Evolutionary conservation across 2,888 invertebrate species (phyloP).

Genomic region (Galeruca laticollis): DNA sequence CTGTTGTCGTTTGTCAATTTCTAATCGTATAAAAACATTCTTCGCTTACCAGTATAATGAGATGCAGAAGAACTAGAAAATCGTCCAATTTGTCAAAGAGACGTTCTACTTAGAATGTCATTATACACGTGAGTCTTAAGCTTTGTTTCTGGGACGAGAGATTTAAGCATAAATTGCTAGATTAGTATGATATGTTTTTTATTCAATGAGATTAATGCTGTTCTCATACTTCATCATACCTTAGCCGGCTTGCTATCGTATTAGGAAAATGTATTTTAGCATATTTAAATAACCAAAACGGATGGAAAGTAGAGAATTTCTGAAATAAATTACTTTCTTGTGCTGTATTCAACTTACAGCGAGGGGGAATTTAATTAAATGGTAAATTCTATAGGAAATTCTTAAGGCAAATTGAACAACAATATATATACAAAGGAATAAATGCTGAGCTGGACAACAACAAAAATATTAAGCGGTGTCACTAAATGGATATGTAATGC

Average conservation of each 20-base stretch:
- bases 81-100: constrained; percentile 57
- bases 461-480: no score
- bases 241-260: not conserved
- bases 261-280: constrained; percentile 4
- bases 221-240: constrained; percentile 7
- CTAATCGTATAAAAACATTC: constrained; percentile 40
- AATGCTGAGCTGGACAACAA: no score
- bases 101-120: constrained; percentile 58
- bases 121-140: constrained; percentile 51
- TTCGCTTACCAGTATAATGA: constrained; percentile 37
- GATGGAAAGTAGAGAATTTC: no score
- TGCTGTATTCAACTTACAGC: no score
- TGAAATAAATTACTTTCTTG: no score
- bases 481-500: no score
- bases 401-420: no score
- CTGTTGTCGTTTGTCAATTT: constrained; percentile 40
- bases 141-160: constrained; percentile 31
- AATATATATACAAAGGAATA: no score
- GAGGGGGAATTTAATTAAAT: no score
- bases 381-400: no score
- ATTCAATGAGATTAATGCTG: constrained; percentile 32
- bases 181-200: constrained; percentile 55
- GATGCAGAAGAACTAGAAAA: constrained; percentile 52
- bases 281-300: not conserved
- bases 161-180: constrained; percentile 54